A percentile compares a stretch with the other conserved stretches of the same genome.
Conservation (phyloP, 2,888 invertebrate genomes). For the Sesia apiformis region DNA sequence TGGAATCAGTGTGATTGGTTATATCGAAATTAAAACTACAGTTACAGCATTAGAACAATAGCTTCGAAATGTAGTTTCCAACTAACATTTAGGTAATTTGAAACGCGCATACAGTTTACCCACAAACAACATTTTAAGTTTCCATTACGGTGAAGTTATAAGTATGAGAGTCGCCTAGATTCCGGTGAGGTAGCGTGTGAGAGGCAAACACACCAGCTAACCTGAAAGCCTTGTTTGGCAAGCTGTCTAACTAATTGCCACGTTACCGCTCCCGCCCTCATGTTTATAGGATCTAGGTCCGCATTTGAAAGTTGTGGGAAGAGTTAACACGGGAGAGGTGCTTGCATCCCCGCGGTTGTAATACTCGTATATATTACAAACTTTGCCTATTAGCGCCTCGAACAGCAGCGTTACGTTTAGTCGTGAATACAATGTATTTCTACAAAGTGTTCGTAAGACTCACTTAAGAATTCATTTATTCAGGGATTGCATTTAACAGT, state of each 20-base stretch:
- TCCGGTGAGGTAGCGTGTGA: conserved; percentile 22
- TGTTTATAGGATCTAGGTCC: conserved; percentile 23
- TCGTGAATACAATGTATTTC: background rate
- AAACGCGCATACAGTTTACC: background rate
- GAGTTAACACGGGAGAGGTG: conserved; percentile 6
- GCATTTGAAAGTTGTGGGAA: conserved; percentile 28
- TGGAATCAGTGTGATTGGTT: too few species aligned
- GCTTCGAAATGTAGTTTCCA: too few species aligned
- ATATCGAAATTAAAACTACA: too few species aligned
- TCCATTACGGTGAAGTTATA: conserved; percentile 26
- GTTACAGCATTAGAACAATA: too few species aligned
- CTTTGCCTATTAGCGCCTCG: conserved; percentile 10
- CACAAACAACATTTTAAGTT: conserved; percentile 10
- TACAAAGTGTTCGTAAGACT: background rate
- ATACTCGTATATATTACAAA: conserved; percentile 14
- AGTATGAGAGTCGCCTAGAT: conserved; percentile 26
- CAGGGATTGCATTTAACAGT: too few species aligned
- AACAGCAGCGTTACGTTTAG: background rate
- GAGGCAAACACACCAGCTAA: conserved; percentile 32
- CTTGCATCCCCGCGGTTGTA: background rate
- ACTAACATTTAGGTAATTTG: background rate
- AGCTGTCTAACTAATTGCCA: conserved; percentile 56
- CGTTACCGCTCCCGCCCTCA: conserved; percentile 22
- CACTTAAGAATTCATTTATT: background rate
- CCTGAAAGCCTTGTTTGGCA: conserved; percentile 42